Evolutionary conservation across 2,888 invertebrate genomes (phyloP).

Genomic region (Ophraella communa): DNA sequence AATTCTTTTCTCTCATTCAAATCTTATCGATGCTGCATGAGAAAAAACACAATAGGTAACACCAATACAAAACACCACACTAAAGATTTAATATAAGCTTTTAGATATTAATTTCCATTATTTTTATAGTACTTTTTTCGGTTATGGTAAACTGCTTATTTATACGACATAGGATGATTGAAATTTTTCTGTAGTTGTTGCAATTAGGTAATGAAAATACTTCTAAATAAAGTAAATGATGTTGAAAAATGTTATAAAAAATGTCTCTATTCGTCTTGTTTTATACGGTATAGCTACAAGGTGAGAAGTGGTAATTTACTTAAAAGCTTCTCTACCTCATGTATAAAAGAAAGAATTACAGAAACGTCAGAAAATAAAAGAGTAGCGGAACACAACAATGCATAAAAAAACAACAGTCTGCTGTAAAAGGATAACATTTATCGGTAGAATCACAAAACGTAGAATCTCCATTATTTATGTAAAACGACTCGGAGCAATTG

Average conservation of each 20-base stretch:
- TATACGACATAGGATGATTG: no score
- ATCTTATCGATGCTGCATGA: no score
- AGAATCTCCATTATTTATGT: slow-evolving; percentile 47
- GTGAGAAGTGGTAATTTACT: slow-evolving; percentile 41
- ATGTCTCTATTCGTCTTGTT: slow-evolving; percentile 20
- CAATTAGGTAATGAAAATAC: background rate
- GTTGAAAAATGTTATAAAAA: background rate
- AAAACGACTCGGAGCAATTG: slow-evolving; percentile 45
- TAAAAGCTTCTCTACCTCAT: slow-evolving; percentile 43
- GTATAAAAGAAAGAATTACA: slow-evolving; percentile 39
- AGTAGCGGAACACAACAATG: slow-evolving; percentile 35
- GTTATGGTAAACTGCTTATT: no score
- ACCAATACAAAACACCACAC: no score
- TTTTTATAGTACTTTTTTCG: no score
- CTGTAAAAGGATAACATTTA: slow-evolving; percentile 43
- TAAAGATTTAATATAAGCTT: no score
- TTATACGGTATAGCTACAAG: slow-evolving; percentile 17
- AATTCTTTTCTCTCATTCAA: no score
- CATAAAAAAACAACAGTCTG: slow-evolving; percentile 37
- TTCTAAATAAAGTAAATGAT: background rate
- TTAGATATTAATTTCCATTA: no score
- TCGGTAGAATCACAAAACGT: slow-evolving; percentile 35
- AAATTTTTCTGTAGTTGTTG: background rate
- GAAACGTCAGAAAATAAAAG: slow-evolving; percentile 41
- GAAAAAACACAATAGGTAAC: no score